A percentile compares a stretch with the other conserved stretches of the same genome.
Conservation (phyloP, 1,140 invertebrate genomes). For the Nebria ingens region DNA sequence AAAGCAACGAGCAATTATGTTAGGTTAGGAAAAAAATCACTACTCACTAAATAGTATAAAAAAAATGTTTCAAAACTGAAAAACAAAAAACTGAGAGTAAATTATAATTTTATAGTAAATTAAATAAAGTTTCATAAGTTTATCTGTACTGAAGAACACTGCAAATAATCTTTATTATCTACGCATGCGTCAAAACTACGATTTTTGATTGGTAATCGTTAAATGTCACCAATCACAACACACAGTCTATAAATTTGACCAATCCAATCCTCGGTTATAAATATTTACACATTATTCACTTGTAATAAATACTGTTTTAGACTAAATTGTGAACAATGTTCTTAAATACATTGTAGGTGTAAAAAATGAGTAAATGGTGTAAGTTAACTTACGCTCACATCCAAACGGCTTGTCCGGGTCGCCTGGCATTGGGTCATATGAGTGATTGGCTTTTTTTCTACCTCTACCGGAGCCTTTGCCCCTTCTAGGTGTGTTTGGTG, state of each 20-base stretch:
- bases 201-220: not conserved
- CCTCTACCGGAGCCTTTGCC: conserved; percentile 45
- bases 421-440: conserved; percentile 50
- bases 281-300: no score
- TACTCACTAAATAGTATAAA: not conserved
- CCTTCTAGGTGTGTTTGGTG: conserved; percentile 31
- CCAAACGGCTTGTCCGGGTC: conserved; percentile 84
- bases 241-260: no score
- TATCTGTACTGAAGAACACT: not conserved
- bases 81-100: not conserved
- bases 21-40: not conserved
- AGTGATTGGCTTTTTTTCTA: conserved; percentile 56
- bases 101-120: not conserved
- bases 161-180: not conserved
- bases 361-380: not conserved
- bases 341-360: not conserved
- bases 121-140: not conserved
- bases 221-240: no score
- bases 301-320: no score
- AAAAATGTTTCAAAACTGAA: not conserved
- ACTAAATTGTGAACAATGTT: no score
- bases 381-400: conserved; percentile 77
- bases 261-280: no score
- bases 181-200: not conserved
- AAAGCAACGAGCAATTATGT: conserved; percentile 22